These are phyloP conservation scores for Fregata magnificens DNA, from an alignment of 2,113 vertebrate genomes.

Conservation along the genomic window DNA sequence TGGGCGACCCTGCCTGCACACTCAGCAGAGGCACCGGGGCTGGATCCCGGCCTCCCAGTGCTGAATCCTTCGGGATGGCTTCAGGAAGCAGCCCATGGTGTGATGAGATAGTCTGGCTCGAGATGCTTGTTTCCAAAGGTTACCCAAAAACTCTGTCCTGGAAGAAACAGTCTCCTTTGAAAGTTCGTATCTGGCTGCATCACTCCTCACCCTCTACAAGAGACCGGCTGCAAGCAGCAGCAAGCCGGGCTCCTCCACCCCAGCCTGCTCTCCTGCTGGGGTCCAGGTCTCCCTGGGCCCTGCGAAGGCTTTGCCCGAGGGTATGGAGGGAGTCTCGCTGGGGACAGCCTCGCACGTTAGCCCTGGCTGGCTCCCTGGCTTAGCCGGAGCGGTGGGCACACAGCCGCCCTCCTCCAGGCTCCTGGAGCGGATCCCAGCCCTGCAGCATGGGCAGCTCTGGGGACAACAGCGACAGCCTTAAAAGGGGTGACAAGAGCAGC, in stretches of 20 bases:
- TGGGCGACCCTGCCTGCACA: accelerated
- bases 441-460: neutral
- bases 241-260: neutral
- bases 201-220: neutral
- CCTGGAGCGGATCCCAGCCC: neutral
- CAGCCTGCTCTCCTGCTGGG: neutral
- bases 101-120: neutral
- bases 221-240: accelerated
- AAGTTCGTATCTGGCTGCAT: neutral
- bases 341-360: neutral
- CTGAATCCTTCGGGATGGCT: neutral
- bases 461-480: neutral
- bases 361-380: neutral
- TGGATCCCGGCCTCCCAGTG: neutral
- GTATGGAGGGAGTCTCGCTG: neutral
- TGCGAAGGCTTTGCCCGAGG: neutral
- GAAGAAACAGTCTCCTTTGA: neutral
- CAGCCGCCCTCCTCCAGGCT: neutral
- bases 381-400: neutral
- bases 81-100: neutral
- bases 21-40: accelerated
- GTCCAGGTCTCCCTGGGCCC: neutral
- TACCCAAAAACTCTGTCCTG: neutral
- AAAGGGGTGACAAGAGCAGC: slow-evolving; percentile 22
- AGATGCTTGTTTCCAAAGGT: neutral